These are phyloP conservation scores for Diachrysia chrysitis DNA, from an alignment of 2,888 invertebrate species.

Conservation along the genomic window DNA sequence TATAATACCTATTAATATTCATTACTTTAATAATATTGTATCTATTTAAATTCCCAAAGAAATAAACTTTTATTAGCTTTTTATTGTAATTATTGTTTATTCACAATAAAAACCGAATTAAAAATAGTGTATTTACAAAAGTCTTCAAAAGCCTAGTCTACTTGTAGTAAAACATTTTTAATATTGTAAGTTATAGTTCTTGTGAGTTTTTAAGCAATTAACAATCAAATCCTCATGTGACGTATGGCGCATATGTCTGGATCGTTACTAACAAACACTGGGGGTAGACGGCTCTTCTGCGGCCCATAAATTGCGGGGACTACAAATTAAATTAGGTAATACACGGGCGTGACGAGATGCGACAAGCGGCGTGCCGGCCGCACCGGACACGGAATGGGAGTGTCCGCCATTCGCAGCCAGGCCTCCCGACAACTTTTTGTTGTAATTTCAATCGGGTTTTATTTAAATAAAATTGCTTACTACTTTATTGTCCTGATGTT, in stretches of 20 bases:
- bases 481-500: slow-evolving; percentile 55
- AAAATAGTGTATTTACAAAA: too few species aligned
- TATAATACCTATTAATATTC: slow-evolving; percentile 51
- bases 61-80: slow-evolving; percentile 27
- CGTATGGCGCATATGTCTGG: slow-evolving; percentile 63
- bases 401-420: slow-evolving; percentile 73
- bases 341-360: slow-evolving; percentile 85
- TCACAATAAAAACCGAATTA: too few species aligned
- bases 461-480: slow-evolving; percentile 65
- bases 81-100: background rate
- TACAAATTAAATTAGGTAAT: slow-evolving; percentile 89
- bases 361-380: slow-evolving; percentile 80
- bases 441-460: slow-evolving; percentile 66
- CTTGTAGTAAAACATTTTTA: too few species aligned
- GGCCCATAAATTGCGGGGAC: slow-evolving; percentile 85
- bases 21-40: slow-evolving; percentile 52
- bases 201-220: slow-evolving; percentile 48
- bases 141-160: too few species aligned
- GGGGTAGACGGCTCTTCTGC: slow-evolving; percentile 80
- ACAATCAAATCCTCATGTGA: slow-evolving; percentile 61
- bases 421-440: slow-evolving; percentile 58
- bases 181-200: background rate
- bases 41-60: slow-evolving; percentile 33
- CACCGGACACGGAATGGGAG: slow-evolving; percentile 86
- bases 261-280: slow-evolving; percentile 74